Evolutionary conservation across 2,888 invertebrate genomes (phyloP), one percentile per base, ranked within the genome.

Genomic region (Drosophila recens): DNA sequence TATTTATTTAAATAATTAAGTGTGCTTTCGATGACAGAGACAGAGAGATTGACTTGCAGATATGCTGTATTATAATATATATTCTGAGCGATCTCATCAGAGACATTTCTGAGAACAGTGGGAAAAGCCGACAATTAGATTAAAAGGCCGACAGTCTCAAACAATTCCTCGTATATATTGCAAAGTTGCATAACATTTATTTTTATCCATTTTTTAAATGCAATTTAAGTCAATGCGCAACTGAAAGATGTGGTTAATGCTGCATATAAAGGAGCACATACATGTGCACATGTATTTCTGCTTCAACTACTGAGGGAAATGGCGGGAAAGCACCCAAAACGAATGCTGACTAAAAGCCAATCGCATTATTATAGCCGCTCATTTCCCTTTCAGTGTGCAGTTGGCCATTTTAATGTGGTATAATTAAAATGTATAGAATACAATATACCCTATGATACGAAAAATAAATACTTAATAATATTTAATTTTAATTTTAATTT

Each of bases 291-390:
- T n/a, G 17, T 33, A 48, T 38, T 57, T 57, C 45, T 33, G 58
- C 30, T 49, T 17, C 48, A 59, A 33, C 30, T 40, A 49, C 42
- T 52, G 36, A 13, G 27, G 45, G 15, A 30, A 34, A 51, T 13
- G 3, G 36, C 36, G 13, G 43, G 30, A 42, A 54, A 57, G 27
- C 49, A 46, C 23, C 43, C 56, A 57, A 52, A 61, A 78, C 40
- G 45, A 51, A 10, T 38, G 58, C 23, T 40, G 45, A 63, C 72
- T 67, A 68, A 75, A 87, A 80, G 74, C 67, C 72, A 83, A 83
- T 75, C 76, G 68, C 72, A 83, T 83, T 83, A 75, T 72, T 72
- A 67, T 71, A 73, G 73, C 49, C 49, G 58, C 58, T 56, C 54
- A 75, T 65, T 69, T 73, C 49, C 43, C 57, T 63, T 57, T 64